These are phyloP conservation scores for Phoeniculus purpureus DNA, from an alignment of 2,797 vertebrate genomes.

Conservation along the genomic window DNA sequence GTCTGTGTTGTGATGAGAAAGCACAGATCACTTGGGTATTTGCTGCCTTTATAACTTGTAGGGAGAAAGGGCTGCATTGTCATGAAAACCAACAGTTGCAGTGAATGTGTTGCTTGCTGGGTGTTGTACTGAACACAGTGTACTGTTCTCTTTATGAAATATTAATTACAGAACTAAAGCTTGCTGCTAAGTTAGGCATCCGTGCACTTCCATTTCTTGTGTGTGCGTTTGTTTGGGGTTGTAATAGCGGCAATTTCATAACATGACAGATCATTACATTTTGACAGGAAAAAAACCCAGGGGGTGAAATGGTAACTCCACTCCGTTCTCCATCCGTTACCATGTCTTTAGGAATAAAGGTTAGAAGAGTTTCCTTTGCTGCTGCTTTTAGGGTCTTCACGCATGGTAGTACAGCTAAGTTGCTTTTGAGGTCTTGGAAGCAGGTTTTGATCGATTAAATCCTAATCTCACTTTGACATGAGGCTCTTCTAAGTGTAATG, in stretches of 20 bases:
- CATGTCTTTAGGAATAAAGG: background rate
- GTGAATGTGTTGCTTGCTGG: background rate
- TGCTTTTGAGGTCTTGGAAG: background rate
- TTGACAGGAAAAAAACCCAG: background rate
- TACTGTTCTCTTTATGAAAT: background rate
- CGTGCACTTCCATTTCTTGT: background rate
- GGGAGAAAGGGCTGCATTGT: background rate
- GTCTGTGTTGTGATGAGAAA: background rate
- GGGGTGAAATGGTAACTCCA: background rate
- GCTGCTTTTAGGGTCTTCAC: background rate
- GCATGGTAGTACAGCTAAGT: background rate
- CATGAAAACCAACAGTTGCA: background rate
- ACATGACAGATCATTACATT: background rate
- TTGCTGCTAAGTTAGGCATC: background rate
- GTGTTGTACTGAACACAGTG: background rate
- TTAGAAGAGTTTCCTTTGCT: background rate
- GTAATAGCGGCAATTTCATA: background rate
- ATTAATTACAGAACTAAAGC: background rate
- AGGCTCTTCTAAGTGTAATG: background rate
- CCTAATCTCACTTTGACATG: background rate
- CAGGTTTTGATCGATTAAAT: background rate
- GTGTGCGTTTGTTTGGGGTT: background rate
- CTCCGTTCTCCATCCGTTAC: background rate
- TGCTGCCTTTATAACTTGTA: background rate
- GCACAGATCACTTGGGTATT: background rate